Conservation (phyloP, 2,797 vertebrate genomes). For the Chloroceryle inda region DNA sequence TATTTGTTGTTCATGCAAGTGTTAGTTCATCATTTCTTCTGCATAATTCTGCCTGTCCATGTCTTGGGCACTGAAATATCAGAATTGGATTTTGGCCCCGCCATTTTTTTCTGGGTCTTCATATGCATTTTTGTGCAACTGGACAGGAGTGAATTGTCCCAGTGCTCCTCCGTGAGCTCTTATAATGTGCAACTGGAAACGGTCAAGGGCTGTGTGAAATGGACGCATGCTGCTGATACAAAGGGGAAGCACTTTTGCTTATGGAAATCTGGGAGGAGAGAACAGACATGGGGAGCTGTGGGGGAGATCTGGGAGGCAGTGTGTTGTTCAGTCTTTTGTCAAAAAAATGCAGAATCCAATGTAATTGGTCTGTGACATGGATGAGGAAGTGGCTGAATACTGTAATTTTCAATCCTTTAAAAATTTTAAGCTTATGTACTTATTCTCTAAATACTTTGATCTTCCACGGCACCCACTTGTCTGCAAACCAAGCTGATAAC, state of each 20-base stretch:
- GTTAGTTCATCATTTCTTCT: neutral
- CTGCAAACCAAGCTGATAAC: neutral
- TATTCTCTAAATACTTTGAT: conserved; percentile 22
- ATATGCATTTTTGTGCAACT: neutral
- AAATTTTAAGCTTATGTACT: neutral
- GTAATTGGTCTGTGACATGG: neutral
- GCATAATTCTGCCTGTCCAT: neutral
- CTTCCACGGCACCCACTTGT: neutral
- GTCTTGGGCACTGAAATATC: neutral
- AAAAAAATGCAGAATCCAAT: neutral
- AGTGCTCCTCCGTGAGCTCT: accelerated
- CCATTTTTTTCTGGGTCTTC: neutral
- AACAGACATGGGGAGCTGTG: neutral
- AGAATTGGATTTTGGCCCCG: neutral
- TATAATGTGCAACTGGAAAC: neutral
- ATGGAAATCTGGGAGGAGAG: neutral
- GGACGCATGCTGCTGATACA: neutral
- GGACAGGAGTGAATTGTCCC: neutral
- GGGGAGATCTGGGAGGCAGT: neutral
- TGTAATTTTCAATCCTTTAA: neutral
- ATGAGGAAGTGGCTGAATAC: neutral
- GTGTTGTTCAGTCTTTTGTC: neutral
- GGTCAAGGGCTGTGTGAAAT: neutral
- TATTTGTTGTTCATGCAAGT: neutral
- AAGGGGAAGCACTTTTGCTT: neutral